Percentiles rank a stretch among this genome's conserved stretches.
Conservation (phyloP, 2,888 invertebrate genomes). For the Mactromeris polynyma region DNA sequence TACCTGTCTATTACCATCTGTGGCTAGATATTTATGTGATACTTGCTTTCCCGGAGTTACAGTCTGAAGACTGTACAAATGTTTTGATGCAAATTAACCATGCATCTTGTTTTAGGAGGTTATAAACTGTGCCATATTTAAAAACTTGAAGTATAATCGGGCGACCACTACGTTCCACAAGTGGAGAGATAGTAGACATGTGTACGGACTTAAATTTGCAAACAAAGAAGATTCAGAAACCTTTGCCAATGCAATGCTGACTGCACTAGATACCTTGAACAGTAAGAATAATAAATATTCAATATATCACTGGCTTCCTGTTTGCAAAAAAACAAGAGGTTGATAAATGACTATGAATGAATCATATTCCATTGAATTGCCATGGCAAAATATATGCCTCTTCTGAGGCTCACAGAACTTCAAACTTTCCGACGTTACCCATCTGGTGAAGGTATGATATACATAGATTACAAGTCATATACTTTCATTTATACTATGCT, state of each 20-base stretch:
- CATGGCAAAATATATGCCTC: no score
- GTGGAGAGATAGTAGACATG: constrained; percentile 96
- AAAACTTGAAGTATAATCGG: constrained; percentile 99
- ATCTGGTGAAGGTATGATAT: constrained; percentile 70
- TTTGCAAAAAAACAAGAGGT: no score
- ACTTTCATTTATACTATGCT: background rate
- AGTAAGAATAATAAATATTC: constrained; percentile 59
- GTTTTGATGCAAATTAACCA: background rate
- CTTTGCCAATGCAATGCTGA: constrained; percentile 98
- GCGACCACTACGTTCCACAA: constrained; percentile 99
- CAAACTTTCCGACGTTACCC: constrained; percentile 56
- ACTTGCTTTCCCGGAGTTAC: no score
- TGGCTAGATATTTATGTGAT: no score
- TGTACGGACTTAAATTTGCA: constrained; percentile 98
- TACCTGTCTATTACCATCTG: no score
- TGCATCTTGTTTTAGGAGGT: constrained; percentile 92
- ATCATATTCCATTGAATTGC: no score
- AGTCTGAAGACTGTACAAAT: no score
- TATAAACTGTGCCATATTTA: constrained; percentile 98
- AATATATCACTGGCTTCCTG: no score
- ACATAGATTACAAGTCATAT: background rate
- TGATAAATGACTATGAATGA: no score
- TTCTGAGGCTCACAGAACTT: no score
- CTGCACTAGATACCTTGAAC: constrained; percentile 94
- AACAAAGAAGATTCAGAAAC: constrained; percentile 98